Percentiles rank a stretch among this genome's conserved stretches.
Conservation (phyloP, 2,113 vertebrate genomes). For the Merops nubicus region DNA sequence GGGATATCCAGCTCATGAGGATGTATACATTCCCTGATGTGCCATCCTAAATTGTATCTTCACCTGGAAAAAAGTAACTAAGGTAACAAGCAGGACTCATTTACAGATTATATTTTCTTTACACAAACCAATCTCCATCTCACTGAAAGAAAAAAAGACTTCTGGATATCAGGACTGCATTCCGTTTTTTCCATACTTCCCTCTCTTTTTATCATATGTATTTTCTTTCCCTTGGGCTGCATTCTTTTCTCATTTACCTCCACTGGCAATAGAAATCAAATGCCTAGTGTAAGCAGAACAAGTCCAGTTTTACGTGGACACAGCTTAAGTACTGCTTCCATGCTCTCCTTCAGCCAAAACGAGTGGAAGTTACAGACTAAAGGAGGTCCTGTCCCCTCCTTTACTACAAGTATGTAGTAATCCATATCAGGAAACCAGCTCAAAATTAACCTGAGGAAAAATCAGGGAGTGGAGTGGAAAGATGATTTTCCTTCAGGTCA, state of each 20-base stretch:
- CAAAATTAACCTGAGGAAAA: neutral
- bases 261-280: neutral
- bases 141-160: neutral
- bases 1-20: neutral
- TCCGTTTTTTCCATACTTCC: neutral
- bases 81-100: neutral
- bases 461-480: neutral
- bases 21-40: neutral
- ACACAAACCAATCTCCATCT: neutral
- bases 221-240: neutral
- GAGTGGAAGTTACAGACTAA: neutral
- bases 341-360: neutral
- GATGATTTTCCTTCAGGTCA: neutral
- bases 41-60: neutral
- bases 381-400: neutral
- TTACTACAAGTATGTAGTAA: neutral
- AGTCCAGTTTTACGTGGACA: neutral
- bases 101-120: neutral
- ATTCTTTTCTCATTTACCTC: neutral
- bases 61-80: neutral
- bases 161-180: neutral
- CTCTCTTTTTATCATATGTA: neutral
- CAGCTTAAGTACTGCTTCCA: neutral
- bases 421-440: neutral
- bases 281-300: neutral